These are phyloP conservation scores for Microtus richardsoni DNA, from an alignment of 2,113 vertebrate species.

Conservation along the genomic window DNA sequence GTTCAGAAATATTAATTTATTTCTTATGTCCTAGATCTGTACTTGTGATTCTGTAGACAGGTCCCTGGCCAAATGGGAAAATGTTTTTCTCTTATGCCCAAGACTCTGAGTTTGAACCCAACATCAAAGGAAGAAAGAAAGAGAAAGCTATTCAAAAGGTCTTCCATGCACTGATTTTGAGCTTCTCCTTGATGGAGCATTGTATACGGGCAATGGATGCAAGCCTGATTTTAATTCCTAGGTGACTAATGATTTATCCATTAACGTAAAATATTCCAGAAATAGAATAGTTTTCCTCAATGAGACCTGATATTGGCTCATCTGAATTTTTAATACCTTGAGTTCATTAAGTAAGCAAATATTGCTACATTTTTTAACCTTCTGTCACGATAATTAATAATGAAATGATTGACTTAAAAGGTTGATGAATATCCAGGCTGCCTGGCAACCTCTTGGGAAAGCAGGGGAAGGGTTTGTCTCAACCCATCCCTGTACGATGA, in stretches of 20 bases:
- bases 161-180: neutral
- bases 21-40: neutral
- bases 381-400: neutral
- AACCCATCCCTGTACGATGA: neutral
- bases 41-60: neutral
- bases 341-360: neutral
- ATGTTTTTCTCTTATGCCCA: too few relatives aligned
- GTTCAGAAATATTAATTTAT: neutral
- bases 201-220: neutral
- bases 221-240: neutral
- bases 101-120: neutral
- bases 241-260: neutral
- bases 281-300: slow-evolving; percentile 20
- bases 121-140: neutral
- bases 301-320: neutral
- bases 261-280: neutral
- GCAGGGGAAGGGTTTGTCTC: neutral
- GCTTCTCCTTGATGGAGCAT: neutral
- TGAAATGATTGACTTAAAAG: neutral
- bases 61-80: neutral
- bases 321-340: neutral
- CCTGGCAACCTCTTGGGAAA: neutral
- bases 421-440: neutral
- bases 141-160: neutral
- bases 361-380: neutral